phyloP scores from a whole-genome alignment of 2,888 invertebrate genomes.

The Tanytarsus gracilentus region DNA sequence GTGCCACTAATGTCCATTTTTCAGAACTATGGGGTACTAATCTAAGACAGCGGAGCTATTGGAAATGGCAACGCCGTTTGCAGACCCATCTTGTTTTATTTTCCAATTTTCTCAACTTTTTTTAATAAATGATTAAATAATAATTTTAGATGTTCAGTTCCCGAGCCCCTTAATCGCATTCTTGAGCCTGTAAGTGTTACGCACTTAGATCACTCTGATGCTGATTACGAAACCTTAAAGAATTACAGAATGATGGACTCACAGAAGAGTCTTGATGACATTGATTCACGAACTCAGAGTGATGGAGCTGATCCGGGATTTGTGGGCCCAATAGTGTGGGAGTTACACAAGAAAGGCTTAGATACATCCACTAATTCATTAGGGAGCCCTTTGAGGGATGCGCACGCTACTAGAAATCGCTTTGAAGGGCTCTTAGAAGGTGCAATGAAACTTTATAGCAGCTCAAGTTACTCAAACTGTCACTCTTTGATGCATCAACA shows the following conservation, averaged over 20 bases:
- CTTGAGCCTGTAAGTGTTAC: constrained; percentile 69
- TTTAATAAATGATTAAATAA: too few species aligned
- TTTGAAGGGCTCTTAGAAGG: constrained; percentile 43
- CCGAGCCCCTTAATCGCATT: constrained; percentile 68
- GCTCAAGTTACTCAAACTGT: constrained; percentile 39
- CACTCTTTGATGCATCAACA: constrained; percentile 31
- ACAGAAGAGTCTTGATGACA: constrained; percentile 36
- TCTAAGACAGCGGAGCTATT: too few species aligned
- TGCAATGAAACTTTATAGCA: constrained; percentile 41
- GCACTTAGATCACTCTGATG: constrained; percentile 51
- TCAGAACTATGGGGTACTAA: too few species aligned
- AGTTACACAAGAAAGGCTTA: constrained; percentile 59
- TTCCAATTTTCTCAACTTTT: too few species aligned
- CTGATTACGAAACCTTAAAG: constrained; percentile 32
- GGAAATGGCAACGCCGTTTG: too few species aligned
- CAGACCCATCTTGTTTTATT: too few species aligned
- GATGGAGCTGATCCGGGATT: constrained; percentile 73
- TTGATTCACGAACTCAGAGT: constrained; percentile 54
- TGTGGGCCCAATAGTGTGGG: constrained; percentile 76
- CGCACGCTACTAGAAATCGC: constrained; percentile 40
- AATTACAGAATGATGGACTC: constrained; percentile 33
- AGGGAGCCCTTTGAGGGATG: constrained; percentile 39
- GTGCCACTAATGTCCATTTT: too few species aligned
- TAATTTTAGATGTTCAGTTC: constrained; percentile 56
- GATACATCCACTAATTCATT: constrained; percentile 46